A percentile compares a stretch with the other conserved stretches of the same genome.
phyloP scores from a whole-genome alignment of 2,797 vertebrate species.

The Xyrichtys novacula region DNA sequence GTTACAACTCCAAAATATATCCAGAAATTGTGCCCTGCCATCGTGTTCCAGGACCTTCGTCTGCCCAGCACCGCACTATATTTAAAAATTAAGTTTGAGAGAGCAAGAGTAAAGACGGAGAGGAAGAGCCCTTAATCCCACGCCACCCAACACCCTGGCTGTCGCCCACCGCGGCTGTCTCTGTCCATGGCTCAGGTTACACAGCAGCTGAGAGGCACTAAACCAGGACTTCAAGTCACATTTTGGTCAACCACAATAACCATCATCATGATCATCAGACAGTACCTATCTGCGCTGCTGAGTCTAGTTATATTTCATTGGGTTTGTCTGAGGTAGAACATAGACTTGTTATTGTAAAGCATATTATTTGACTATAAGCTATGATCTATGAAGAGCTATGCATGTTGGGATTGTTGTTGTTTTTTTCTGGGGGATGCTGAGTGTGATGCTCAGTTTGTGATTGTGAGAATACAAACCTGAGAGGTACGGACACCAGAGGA shows the following conservation, averaged over 20 bases:
- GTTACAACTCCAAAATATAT: slow-evolving; percentile 61
- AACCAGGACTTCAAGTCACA: slow-evolving; percentile 80
- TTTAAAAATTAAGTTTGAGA: slow-evolving; percentile 62
- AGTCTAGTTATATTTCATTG: slow-evolving; percentile 10
- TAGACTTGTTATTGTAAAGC: no score
- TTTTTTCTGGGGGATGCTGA: neutral
- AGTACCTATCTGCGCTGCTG: slow-evolving; percentile 25
- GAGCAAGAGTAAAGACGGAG: slow-evolving; percentile 61
- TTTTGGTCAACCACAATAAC: slow-evolving; percentile 67
- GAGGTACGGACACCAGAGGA: slow-evolving; percentile 4
- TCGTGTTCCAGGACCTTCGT: slow-evolving; percentile 49
- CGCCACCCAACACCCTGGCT: slow-evolving; percentile 59
- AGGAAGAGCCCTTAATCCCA: slow-evolving; percentile 73
- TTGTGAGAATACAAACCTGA: neutral
- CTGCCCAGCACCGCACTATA: slow-evolving; percentile 41
- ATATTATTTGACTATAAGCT: no score
- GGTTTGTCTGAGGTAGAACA: neutral
- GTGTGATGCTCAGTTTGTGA: neutral
- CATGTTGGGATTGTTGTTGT: neutral
- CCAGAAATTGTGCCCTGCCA: slow-evolving; percentile 69
- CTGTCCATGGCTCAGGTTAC: slow-evolving; percentile 81
- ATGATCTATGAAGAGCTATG: no score
- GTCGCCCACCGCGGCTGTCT: slow-evolving; percentile 80
- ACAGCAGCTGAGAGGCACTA: slow-evolving; percentile 77
- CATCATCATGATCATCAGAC: slow-evolving; percentile 73